Base-by-base conservation (phyloP, 1,140 invertebrate genomes). In the Araneus ventricosus region DNA sequence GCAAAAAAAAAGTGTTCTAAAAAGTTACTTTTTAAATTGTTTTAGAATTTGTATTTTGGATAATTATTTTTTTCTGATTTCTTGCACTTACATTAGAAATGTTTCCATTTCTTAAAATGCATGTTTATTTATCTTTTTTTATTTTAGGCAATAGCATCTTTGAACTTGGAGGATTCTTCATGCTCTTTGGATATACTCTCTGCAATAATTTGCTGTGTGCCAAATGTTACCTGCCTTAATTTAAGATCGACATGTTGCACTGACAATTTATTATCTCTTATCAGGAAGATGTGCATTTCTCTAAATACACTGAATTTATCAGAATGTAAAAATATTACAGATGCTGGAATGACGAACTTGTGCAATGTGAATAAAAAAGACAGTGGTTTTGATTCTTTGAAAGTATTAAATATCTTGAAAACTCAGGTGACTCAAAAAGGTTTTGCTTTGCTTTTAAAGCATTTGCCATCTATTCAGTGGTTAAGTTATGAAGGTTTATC, bases 151-250 rank as follows among this genome's bases (percentile, higher is more conserved):
- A 45, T 88, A 37, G 67, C 61, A 41, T 88, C 86, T 67, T 10
- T 88, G 24, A 14, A 67, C 70, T 41, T 88, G 61, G 37, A 63
- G 17, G 22, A 67, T n/a, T 67, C 86, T 24, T 3, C 61, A 5
- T 37, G 22, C 8, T 34, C 27, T 45, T 34, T 24, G 34, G 61
- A 67, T 67, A 67, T 88, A 45, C 61, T 88, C 39, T 39, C 27
- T 14, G 59, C 86, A 4, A n/a, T 88, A 37, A 63, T 88, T 39
- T 88, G 27, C 14, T 88, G 86, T 88, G 86, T 88, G 30, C 86
- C 86, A 41, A 37, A 88, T 70, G 22, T 88, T 6, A 67, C 22
- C 3, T 37, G 24, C 20, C 61, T 88, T 41, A 61, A 70, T 88
- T 27, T 88, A 39, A 67, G 7, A 24, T 34, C 20, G 24, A 67